Evolutionary conservation across 2,888 invertebrate genomes (phyloP).

Genomic region (Phania funesta): DNA sequence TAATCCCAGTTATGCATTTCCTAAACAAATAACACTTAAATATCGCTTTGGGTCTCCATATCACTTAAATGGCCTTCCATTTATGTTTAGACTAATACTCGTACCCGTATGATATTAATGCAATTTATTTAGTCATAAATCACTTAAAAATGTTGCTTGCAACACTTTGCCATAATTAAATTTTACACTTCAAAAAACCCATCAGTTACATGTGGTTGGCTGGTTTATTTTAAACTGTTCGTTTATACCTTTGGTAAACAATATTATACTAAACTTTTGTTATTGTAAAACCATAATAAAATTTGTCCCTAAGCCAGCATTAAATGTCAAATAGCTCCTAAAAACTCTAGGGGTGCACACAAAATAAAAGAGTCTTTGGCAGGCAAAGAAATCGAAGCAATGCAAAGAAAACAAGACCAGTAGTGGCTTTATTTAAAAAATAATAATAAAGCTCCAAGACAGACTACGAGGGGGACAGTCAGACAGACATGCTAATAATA

Average conservation of each 20-base stretch:
- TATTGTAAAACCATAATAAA: constrained; percentile 46
- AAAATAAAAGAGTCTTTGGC: constrained; percentile 19
- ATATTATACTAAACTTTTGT: constrained; percentile 13
- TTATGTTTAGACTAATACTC: background rate
- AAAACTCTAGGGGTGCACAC: constrained; percentile 52
- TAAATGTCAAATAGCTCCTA: constrained; percentile 60
- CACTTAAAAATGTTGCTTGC: constrained; percentile 48
- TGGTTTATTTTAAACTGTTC: constrained; percentile 20
- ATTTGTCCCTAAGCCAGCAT: constrained; percentile 66
- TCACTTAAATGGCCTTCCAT: background rate
- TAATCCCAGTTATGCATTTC: background rate
- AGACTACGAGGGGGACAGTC: background rate
- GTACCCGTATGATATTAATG: background rate
- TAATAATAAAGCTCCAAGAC: constrained; percentile 44
- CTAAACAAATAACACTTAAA: too few species aligned
- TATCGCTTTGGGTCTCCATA: background rate
- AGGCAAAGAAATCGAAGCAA: constrained; percentile 14
- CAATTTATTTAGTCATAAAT: constrained; percentile 51
- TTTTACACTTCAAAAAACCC: constrained; percentile 55
- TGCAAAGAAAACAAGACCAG: constrained; percentile 36
- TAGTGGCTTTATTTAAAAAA: constrained; percentile 18
- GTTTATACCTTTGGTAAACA: constrained; percentile 23
- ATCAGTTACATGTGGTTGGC: constrained; percentile 31
- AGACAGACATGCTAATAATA: constrained; percentile 42
- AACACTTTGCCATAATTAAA: constrained; percentile 60